These are phyloP conservation scores for Drosophila ustulata DNA, from an alignment of 2,888 invertebrate species.

Conservation along the genomic window DNA sequence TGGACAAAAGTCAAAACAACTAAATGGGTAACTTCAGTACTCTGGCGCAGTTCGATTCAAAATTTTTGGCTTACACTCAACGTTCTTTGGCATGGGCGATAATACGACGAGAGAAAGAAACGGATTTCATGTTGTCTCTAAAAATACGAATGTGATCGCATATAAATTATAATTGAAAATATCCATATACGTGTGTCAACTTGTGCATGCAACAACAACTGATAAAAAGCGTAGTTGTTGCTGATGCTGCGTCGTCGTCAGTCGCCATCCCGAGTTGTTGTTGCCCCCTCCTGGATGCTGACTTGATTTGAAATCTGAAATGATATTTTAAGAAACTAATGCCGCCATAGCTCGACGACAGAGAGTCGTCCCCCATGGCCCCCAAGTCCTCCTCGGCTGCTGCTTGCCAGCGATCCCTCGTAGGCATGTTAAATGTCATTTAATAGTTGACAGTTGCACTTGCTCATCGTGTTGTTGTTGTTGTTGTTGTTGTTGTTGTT, in stretches of 20 bases:
- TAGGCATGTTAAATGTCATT: constrained; percentile 84
- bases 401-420: constrained; percentile 25
- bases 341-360: constrained; percentile 60
- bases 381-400: not conserved
- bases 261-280: constrained; percentile 28
- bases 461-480: constrained; percentile 39
- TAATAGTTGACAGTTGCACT: constrained; percentile 83
- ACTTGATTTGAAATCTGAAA: constrained; percentile 77
- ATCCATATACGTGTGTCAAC: constrained; percentile 43
- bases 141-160: constrained; percentile 70
- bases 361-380: constrained; percentile 17
- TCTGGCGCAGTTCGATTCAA: no score
- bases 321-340: constrained; percentile 78
- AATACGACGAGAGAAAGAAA: constrained; percentile 1
- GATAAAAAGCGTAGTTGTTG: constrained; percentile 37
- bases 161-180: constrained; percentile 76
- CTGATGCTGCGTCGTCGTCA: constrained; percentile 23
- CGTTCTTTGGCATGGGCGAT: not conserved
- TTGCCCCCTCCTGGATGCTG: constrained; percentile 47
- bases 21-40: not conserved
- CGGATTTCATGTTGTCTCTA: constrained; percentile 56
- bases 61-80: no score
- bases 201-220: constrained; percentile 36
- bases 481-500: constrained; percentile 29
- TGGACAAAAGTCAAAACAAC: not conserved